Evolutionary conservation across 2,113 vertebrate genomes (phyloP), one percentile per base, ranked within the genome.

Genomic region (Isurus oxyrinchus): DNA sequence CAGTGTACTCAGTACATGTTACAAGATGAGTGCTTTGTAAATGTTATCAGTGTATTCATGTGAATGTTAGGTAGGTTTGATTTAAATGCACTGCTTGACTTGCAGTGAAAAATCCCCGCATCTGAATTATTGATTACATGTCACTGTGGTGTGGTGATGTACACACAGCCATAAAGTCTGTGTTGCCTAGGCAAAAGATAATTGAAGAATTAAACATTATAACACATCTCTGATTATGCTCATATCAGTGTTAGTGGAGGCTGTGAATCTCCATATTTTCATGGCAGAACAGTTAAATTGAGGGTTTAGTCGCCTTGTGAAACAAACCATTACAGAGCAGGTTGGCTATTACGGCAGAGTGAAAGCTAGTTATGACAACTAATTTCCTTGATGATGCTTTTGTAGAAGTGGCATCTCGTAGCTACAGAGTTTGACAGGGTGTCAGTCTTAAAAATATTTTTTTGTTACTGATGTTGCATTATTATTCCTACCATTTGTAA

Each of bases 171-270:
- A 16, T 31, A 7, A 10, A 76, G 67, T 55, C 94, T 55, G 11
- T 55, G 49, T 49, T 35, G 94, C 35, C 49, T 55, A 55, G n/a
- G 49, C 88, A 25, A 95, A 95, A 49, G 67, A 53, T 95, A 95
- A 95, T 95, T 55, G 94, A 72, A 72, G 67, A 95, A 95, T 95
- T 95, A 95, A 95, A 76, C 55, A 95, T 72, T 27, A 95, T 69
- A 55, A 95, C 25, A 53, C 27, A 95, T 95, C 94, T 95, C 40
- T 95, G 67, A 55, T 76, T 72, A 31, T 49, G 27, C 40, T 53
- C 67, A 55, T n/a, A 63, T 95, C 53, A 69, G 27, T 69, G 49
- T 72, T 31, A 14, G 66, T 2, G 66, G 11, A 76, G 53, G 3
- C 94, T 53, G 69, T 95, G 67, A 95, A 95, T 95, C 66, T 72